Evolutionary conservation across 1,140 invertebrate genomes (phyloP).

Genomic region (Xylocopa sonorina): DNA sequence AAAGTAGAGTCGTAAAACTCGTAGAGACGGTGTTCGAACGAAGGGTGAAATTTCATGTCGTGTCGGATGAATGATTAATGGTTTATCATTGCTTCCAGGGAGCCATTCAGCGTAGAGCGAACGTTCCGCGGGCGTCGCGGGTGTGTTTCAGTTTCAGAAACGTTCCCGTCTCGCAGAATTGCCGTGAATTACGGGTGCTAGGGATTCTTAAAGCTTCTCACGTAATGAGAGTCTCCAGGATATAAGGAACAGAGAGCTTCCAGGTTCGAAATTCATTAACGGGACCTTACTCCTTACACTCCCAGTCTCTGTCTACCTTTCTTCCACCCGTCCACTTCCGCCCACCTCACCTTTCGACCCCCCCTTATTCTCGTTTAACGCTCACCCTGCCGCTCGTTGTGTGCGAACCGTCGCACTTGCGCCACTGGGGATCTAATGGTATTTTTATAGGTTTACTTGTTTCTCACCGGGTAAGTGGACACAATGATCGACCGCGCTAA

Average conservation of each 20-base stretch:
- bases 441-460: slow-evolving; percentile 69
- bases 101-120: slow-evolving; percentile 52
- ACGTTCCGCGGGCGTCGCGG: slow-evolving; percentile 63
- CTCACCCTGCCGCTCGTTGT: slow-evolving; percentile 27
- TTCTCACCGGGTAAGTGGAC: slow-evolving; percentile 55
- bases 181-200: slow-evolving; percentile 67
- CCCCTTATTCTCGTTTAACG: slow-evolving; percentile 5
- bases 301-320: slow-evolving; percentile 22
- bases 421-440: slow-evolving; percentile 55
- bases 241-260: slow-evolving; percentile 65
- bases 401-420: slow-evolving; percentile 63
- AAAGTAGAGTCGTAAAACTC: not conserved
- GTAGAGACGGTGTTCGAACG: not conserved
- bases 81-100: slow-evolving; percentile 61
- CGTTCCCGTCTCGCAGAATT: slow-evolving; percentile 59
- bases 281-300: slow-evolving; percentile 52
- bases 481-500: slow-evolving; percentile 63
- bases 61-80: slow-evolving; percentile 59
- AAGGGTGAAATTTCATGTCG: slow-evolving; percentile 37
- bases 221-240: slow-evolving; percentile 73
- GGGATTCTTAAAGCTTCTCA: slow-evolving; percentile 74
- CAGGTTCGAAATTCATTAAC: slow-evolving; percentile 73
- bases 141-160: slow-evolving; percentile 61
- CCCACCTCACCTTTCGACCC: slow-evolving; percentile 2
- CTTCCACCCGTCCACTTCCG: slow-evolving; percentile 2